These are phyloP conservation scores for Thereva unica DNA, from an alignment of 2,888 invertebrate genomes.

Conservation along the genomic window DNA sequence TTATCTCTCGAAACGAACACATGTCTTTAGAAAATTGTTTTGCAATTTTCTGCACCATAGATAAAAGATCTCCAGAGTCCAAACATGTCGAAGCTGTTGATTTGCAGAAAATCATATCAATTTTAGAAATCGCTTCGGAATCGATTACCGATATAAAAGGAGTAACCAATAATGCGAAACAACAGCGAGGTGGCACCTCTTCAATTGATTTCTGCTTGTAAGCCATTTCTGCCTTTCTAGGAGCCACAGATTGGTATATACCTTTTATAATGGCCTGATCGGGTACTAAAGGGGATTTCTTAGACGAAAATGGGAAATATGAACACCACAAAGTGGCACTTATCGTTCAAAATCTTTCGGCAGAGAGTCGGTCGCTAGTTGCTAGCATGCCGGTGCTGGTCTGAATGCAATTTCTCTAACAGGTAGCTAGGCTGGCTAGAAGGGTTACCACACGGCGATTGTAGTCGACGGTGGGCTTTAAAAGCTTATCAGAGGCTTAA, in stretches of 20 bases:
- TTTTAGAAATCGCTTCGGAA: slow-evolving; percentile 1
- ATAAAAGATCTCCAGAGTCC: background rate
- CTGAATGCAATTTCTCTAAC: slow-evolving; percentile 7
- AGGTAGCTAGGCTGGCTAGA: slow-evolving; percentile 3
- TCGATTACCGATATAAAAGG: background rate
- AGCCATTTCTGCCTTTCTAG: slow-evolving; percentile 31
- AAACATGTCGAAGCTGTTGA: slow-evolving; percentile 16
- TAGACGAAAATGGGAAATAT: slow-evolving; percentile 29
- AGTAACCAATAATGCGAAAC: background rate
- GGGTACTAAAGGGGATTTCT: slow-evolving; percentile 13
- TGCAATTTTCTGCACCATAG: background rate
- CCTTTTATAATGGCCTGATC: slow-evolving; percentile 16
- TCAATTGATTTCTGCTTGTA: slow-evolving; percentile 14
- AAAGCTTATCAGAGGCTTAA: slow-evolving; percentile 20
- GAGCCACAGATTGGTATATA: slow-evolving; percentile 15
- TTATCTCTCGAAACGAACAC: slow-evolving; percentile 16
- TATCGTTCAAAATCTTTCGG: slow-evolving; percentile 30
- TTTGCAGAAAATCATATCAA: slow-evolving; percentile 32
- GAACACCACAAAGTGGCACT: slow-evolving; percentile 24
- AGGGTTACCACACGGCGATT: slow-evolving; percentile 8
- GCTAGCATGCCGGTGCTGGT: slow-evolving; percentile 14
- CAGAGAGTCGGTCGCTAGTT: slow-evolving; percentile 18
- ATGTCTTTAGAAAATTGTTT: slow-evolving; percentile 11
- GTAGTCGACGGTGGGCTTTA: slow-evolving; percentile 4
- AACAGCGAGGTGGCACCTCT: slow-evolving; percentile 10